Evolutionary conservation across 2,888 invertebrate genomes (phyloP).

Genomic region (Pomacea canaliculata): DNA sequence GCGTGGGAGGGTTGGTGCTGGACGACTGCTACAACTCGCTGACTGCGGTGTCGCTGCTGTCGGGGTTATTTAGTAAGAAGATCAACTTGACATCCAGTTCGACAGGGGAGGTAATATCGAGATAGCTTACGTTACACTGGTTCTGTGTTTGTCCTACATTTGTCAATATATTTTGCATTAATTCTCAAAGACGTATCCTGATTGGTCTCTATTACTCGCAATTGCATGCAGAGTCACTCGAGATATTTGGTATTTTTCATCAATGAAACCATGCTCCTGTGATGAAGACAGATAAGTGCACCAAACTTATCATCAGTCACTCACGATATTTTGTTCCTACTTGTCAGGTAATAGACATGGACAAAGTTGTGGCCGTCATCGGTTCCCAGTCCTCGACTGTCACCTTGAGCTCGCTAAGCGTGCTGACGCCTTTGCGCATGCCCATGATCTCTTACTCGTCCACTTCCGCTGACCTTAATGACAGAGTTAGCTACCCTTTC

Average conservation of each 20-base stretch:
- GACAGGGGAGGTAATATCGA: constrained; percentile 7
- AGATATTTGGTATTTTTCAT: too few relatives aligned
- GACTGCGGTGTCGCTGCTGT: constrained; percentile 30
- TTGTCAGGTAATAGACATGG: constrained; percentile 7
- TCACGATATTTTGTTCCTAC: too few relatives aligned
- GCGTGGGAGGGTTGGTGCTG: constrained; percentile 52
- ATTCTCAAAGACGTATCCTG: too few relatives aligned
- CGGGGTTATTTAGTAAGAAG: constrained; percentile 19
- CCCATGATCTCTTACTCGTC: constrained; percentile 55
- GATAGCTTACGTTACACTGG: background rate
- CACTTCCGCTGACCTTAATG: constrained; percentile 52
- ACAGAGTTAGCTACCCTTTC: constrained; percentile 54
- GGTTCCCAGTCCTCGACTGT: constrained; percentile 71
- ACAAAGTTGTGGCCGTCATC: constrained; percentile 50
- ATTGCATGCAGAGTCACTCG: too few relatives aligned
- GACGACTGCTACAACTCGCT: constrained; percentile 60
- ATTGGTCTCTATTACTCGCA: too few relatives aligned
- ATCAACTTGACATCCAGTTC: constrained; percentile 31
- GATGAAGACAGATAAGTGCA: too few relatives aligned
- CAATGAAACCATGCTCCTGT: too few relatives aligned
- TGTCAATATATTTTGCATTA: too few relatives aligned
- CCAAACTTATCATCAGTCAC: too few relatives aligned
- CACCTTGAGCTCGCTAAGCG: constrained; percentile 44
- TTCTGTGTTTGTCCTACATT: too few relatives aligned
- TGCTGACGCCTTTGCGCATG: constrained; percentile 45